Evolutionary conservation across 2,113 vertebrate genomes (phyloP), one percentile per base, ranked within the genome.

Genomic region (Trematocara zebra): DNA sequence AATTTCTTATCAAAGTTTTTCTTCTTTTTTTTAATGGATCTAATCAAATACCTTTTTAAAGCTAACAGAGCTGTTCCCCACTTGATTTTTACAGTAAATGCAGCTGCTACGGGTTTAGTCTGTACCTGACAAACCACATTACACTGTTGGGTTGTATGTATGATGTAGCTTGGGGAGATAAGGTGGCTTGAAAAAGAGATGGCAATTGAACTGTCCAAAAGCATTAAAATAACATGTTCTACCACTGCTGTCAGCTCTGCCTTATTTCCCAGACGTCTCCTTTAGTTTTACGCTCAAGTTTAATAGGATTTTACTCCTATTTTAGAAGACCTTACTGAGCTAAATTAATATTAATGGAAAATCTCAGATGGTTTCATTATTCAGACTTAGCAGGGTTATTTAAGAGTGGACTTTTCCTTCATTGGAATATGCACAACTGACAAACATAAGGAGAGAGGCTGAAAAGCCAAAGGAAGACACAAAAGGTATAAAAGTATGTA

Each of bases 121-220:
- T 90, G 64, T 10, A 37, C 78, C 83, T 91, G 89, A 89, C 83
- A 85, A 53, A 53, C 54, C 81, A 56, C 54, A 90, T 87, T 87
- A 88, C 54, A 52, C 53, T 51, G 49, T 82, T 57, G 40, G 42
- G 54, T 79, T 85, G 89, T 78, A 61, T 53, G 14, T 76, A 11
- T 51, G 87, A 87, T 72, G 83, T 59, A 42, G 78, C 79, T 61
- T 14, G 18, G 56, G 49, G 52, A 64, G 81, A 56, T 76, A 14
- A 44, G 72, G 74, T 51, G 57, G 72, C 72, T 76, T 80, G 15
- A 87, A 81, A 80, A 72, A 76, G 84, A 67, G 76, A 88, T 67
- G 67, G 83, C 86, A 80, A 88, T 90, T 90, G 80, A 93, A 33
- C 82, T 89, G 91, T 93, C 91, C 87, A 81, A 42, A 90, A 67